phyloP scores from a whole-genome alignment of 2,888 invertebrate species.

The Hirudinaria manillensis region DNA sequence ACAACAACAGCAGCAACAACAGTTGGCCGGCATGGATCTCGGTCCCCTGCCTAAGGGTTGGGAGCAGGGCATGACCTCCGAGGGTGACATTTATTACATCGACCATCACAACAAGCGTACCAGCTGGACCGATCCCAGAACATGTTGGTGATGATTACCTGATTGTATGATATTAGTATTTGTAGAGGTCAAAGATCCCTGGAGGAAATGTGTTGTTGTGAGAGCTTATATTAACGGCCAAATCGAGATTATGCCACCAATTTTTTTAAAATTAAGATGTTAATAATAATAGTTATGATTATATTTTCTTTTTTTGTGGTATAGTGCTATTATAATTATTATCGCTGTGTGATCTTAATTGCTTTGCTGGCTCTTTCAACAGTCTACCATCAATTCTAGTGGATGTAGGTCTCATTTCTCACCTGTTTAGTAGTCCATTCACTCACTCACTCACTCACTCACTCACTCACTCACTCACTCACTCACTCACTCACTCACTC shows the following conservation, averaged over 20 bases:
- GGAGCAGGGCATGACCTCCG: conserved; percentile 54
- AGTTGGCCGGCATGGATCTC: background rate
- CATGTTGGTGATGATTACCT: no score
- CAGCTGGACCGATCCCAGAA: conserved; percentile 93
- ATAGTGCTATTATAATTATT: no score
- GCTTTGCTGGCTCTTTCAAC: no score
- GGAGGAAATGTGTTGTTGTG: no score
- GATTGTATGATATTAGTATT: no score
- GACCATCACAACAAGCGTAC: conserved; percentile 68
- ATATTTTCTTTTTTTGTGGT: no score
- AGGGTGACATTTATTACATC: conserved; percentile 55
- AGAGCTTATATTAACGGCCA: no score
- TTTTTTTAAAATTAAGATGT: no score
- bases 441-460: background rate
- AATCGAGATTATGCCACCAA: no score
- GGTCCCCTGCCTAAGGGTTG: conserved; percentile 53
- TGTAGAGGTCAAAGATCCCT: no score
- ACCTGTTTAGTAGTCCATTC: background rate
- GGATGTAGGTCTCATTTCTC: background rate
- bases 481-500: background rate
- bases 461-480: background rate
- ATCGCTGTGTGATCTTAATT: no score
- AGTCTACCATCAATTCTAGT: background rate
- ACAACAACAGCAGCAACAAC: conserved; percentile 8
- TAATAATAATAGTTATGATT: no score